A percentile compares a stretch with the other conserved stretches of the same genome.
phyloP scores from a whole-genome alignment of 2,113 vertebrate genomes.

The Colossoma macropomum region DNA sequence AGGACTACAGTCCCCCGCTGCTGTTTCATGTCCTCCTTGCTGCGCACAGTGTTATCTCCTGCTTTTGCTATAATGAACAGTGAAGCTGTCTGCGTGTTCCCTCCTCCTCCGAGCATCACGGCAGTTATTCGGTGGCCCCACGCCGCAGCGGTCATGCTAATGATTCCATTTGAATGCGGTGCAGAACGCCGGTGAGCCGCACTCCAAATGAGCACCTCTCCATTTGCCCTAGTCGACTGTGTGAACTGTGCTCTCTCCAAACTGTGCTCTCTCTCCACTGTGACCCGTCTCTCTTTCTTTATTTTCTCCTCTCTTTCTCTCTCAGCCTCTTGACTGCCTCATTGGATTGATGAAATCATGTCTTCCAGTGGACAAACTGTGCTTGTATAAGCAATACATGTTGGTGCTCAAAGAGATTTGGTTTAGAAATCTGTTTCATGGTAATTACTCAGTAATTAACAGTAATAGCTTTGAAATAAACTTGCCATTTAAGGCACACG shows the following conservation, averaged over 20 bases:
- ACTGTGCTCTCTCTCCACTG: neutral
- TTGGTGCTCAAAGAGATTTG: too few species aligned
- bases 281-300: neutral
- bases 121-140: slow-evolving; percentile 20
- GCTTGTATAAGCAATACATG: too few species aligned
- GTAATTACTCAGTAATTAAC: too few species aligned
- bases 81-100: neutral
- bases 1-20: neutral
- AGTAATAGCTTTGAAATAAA: too few species aligned
- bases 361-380: too few species aligned
- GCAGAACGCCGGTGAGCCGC: slow-evolving; percentile 17
- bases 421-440: too few species aligned
- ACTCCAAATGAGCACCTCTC: slow-evolving; percentile 37
- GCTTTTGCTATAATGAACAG: slow-evolving; percentile 13
- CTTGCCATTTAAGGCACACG: too few species aligned
- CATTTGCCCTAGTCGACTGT: slow-evolving; percentile 33
- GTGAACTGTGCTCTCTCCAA: slow-evolving; percentile 28
- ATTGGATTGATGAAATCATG: neutral
- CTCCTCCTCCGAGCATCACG: slow-evolving; percentile 19
- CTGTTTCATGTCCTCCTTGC: slow-evolving; percentile 1
- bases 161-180: slow-evolving; percentile 46
- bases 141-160: slow-evolving; percentile 34
- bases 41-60: slow-evolving; percentile 19
- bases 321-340: neutral
- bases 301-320: neutral